phyloP scores from a whole-genome alignment of 1,140 invertebrate species.

The Holotrichia oblita region DNA sequence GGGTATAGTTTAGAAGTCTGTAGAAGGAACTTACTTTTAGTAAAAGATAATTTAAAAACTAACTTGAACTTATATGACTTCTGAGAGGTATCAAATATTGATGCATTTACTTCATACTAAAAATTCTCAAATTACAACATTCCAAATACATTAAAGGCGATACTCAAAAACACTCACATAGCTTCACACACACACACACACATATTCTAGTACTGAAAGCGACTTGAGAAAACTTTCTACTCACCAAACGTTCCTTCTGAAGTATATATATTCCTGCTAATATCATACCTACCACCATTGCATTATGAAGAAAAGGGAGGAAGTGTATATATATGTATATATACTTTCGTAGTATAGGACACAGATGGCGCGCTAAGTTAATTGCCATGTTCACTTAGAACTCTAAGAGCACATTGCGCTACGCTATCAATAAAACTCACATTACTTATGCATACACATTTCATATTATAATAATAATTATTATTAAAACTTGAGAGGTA shows the following conservation, averaged over 20 bases:
- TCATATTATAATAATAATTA: background rate
- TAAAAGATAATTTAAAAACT: no score
- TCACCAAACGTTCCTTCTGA: background rate
- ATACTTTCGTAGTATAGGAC: background rate
- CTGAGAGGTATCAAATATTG: no score
- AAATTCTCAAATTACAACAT: background rate
- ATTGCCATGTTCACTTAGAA: background rate
- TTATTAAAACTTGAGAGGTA: background rate
- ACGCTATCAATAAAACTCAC: conserved; percentile 20
- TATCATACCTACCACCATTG: background rate
- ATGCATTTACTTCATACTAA: background rate
- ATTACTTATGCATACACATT: conserved; percentile 2
- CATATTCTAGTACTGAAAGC: background rate
- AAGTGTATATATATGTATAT: background rate
- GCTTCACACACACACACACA: background rate
- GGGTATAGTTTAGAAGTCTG: no score
- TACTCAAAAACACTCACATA: background rate
- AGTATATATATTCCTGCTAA: background rate
- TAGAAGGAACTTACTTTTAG: no score
- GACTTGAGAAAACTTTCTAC: conserved; percentile 2
- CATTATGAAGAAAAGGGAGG: background rate
- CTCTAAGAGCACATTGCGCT: background rate
- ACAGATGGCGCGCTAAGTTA: conserved; percentile 25
- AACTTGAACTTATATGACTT: no score
- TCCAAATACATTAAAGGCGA: background rate